phyloP scores from a whole-genome alignment of 2,888 invertebrate genomes.

The Sipha maydis region DNA sequence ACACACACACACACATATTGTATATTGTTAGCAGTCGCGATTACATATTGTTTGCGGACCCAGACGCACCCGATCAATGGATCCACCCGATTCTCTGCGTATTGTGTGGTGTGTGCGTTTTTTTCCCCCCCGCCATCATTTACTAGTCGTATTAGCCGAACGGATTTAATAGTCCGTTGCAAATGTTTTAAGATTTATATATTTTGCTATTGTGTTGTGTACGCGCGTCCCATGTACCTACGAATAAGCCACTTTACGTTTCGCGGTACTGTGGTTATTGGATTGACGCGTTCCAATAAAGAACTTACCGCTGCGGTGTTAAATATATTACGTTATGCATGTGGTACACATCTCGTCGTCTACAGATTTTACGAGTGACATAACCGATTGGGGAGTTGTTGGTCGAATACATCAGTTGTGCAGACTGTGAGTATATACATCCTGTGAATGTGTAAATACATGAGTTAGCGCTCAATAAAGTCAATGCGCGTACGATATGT shows the following conservation, averaged over 20 bases:
- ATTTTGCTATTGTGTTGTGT: background rate
- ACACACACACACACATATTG: background rate
- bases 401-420: background rate
- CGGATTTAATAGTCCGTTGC: slow-evolving; percentile 59
- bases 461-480: background rate
- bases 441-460: background rate
- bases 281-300: slow-evolving; percentile 53
- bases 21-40: slow-evolving; percentile 32
- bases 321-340: background rate
- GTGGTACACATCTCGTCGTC: background rate
- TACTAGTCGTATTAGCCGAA: slow-evolving; percentile 19
- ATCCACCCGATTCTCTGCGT: slow-evolving; percentile 16
- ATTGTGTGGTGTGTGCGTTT: slow-evolving; percentile 31
- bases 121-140: background rate
- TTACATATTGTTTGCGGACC: slow-evolving; percentile 30
- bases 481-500: too few species aligned
- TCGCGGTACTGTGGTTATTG: slow-evolving; percentile 45
- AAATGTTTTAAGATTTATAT: slow-evolving; percentile 42
- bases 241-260: slow-evolving; percentile 33
- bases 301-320: background rate
- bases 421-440: background rate
- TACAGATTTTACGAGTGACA: background rate
- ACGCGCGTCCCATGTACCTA: too few species aligned
- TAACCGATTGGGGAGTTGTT: background rate
- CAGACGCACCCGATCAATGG: background rate